These are phyloP conservation scores for Epistrophe eligans DNA, from an alignment of 2,888 invertebrate genomes.

Conservation along the genomic window DNA sequence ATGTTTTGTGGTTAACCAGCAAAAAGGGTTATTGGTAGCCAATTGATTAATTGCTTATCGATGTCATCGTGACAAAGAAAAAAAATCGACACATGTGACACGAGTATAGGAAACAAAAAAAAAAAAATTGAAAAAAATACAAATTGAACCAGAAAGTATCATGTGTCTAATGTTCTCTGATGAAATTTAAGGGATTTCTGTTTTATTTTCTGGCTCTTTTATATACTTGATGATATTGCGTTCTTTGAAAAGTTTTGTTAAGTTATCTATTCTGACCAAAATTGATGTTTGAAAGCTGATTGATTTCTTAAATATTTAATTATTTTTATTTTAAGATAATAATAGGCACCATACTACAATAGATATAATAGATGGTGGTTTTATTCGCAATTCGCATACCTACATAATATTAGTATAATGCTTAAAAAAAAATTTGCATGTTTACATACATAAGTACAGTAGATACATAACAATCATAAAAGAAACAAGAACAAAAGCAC, in stretches of 20 bases:
- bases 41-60: conserved; percentile 74
- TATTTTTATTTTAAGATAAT: no score
- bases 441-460: no score
- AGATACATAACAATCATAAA: no score
- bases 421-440: no score
- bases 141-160: conserved; percentile 8
- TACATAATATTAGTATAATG: no score
- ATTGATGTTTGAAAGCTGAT: no score
- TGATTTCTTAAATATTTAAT: no score
- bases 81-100: conserved; percentile 62
- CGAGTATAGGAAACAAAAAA: not conserved
- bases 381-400: no score
- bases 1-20: conserved; percentile 71
- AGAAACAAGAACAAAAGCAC: no score
- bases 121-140: not conserved
- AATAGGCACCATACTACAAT: no score
- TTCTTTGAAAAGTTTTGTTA: not conserved
- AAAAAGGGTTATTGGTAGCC: conserved; percentile 70
- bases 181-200: not conserved
- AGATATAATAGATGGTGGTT: no score
- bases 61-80: conserved; percentile 58
- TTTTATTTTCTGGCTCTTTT: not conserved
- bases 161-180: conserved; percentile 53
- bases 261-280: not conserved
- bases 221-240: no score